phyloP scores from a whole-genome alignment of 2,888 invertebrate species.

The Syritta pipiens region DNA sequence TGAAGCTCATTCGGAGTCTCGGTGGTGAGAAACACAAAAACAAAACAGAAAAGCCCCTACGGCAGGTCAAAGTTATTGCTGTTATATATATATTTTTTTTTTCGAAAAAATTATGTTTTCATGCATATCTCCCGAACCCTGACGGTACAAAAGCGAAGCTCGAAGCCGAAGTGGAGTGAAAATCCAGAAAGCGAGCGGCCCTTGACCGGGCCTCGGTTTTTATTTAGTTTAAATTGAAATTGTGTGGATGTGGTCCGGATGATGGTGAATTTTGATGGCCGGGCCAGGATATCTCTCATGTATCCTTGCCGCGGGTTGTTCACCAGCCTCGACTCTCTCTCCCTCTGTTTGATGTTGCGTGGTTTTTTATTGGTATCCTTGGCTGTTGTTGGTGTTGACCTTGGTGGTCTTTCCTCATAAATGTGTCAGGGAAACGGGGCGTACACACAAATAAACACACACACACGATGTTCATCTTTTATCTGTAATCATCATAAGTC shows the following conservation, averaged over 20 bases:
- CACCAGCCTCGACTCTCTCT: too few species aligned
- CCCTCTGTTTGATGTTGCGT: too few species aligned
- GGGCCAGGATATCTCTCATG: not conserved
- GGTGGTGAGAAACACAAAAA: not conserved
- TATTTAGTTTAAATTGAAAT: conserved; percentile 25
- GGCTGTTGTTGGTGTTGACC: not conserved
- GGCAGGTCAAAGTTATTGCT: conserved; percentile 28
- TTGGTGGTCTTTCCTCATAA: not conserved
- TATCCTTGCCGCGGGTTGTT: conserved; percentile 5
- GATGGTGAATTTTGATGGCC: not conserved
- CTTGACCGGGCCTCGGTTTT: conserved; percentile 24
- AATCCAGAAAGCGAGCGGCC: not conserved
- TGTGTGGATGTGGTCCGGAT: not conserved
- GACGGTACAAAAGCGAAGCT: not conserved
- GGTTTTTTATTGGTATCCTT: conserved; percentile 2
- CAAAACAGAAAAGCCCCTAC: not conserved
- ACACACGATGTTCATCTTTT: not conserved
- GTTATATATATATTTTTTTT: not conserved
- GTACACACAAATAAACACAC: not conserved
- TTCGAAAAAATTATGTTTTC: conserved; percentile 19
- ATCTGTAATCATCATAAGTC: conserved; percentile 3
- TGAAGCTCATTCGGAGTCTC: not conserved
- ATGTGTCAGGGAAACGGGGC: not conserved
- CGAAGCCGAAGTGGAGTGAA: too few species aligned
- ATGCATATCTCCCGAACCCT: conserved; percentile 1